Percentiles rank a stretch among this genome's conserved stretches.
These are phyloP conservation scores for Himalopsyche tibetana DNA, from an alignment of 2,888 invertebrate genomes.

Conservation along the genomic window DNA sequence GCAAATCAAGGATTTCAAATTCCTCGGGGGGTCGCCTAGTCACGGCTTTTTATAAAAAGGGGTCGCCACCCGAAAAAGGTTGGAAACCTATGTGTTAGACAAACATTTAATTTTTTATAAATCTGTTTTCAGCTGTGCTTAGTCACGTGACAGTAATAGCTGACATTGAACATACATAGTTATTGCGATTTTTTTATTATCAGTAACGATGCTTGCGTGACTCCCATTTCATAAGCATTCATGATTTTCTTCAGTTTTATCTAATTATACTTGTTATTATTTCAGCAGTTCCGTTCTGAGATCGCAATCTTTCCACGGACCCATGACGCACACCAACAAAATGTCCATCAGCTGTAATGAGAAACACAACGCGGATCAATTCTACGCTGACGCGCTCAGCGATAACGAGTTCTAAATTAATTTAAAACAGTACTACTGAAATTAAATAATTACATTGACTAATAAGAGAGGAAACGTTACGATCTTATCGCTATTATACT, in stretches of 20 bases:
- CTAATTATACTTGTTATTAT: constrained; percentile 8
- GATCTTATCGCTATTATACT: background rate
- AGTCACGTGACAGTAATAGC: no score
- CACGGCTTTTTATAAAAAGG: no score
- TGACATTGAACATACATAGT: no score
- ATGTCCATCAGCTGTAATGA: constrained; percentile 71
- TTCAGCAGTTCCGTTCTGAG: constrained; percentile 76
- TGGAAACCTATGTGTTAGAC: no score
- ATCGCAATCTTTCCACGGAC: constrained; percentile 81
- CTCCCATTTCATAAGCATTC: background rate
- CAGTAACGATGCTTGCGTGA: no score
- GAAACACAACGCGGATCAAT: constrained; percentile 70
- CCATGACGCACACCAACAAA: constrained; percentile 72
- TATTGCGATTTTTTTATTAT: no score
- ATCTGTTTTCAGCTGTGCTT: no score
- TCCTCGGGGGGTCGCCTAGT: no score
- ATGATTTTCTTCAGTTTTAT: background rate
- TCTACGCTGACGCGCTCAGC: constrained; percentile 74
- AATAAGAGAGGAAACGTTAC: background rate
- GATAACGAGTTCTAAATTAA: constrained; percentile 75
- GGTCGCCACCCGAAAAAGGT: no score
- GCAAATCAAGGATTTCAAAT: no score
- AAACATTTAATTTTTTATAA: no score
- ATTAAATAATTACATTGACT: background rate
- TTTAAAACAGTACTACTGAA: background rate